Evolutionary conservation across 2,113 vertebrate genomes (phyloP).

Genomic region (Azemiops feae): DNA sequence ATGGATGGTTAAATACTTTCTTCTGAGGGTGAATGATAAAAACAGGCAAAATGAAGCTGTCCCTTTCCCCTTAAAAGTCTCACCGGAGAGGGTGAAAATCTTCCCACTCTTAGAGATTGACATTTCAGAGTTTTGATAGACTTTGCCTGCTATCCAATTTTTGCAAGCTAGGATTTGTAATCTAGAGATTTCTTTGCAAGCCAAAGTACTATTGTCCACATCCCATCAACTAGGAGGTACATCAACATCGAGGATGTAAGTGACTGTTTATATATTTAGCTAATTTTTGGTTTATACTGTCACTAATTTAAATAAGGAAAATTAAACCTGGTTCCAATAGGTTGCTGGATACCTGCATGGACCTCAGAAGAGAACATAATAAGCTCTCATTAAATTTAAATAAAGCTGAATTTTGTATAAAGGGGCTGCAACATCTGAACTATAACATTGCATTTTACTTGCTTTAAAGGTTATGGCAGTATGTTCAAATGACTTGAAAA

Average conservation of each 20-base stretch:
- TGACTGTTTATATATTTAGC: not conserved
- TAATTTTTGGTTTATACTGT: not conserved
- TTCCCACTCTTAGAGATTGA: not conserved
- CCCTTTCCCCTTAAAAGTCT: not conserved
- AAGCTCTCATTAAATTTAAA: not conserved
- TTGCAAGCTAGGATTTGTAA: not conserved
- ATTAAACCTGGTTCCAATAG: not conserved
- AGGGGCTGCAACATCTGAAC: not conserved
- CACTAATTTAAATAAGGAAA: not conserved
- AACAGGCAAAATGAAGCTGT: not conserved
- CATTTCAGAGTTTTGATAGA: not conserved
- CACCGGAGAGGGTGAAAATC: not conserved
- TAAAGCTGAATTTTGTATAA: not conserved
- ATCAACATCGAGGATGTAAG: not conserved
- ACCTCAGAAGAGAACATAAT: not conserved
- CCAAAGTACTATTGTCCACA: not conserved
- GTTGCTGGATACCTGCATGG: not conserved
- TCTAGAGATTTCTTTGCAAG: not conserved
- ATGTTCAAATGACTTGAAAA: conserved; percentile 81
- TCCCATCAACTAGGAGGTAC: not conserved
- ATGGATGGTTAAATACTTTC: not conserved
- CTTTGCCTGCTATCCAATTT: not conserved
- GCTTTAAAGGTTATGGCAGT: conserved; percentile 83
- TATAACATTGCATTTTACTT: conserved; percentile 6
- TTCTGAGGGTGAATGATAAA: not conserved